Evolutionary conservation across 2,888 invertebrate genomes (phyloP), one percentile per base, ranked within the genome.

Genomic region (Morpho deidamia): DNA sequence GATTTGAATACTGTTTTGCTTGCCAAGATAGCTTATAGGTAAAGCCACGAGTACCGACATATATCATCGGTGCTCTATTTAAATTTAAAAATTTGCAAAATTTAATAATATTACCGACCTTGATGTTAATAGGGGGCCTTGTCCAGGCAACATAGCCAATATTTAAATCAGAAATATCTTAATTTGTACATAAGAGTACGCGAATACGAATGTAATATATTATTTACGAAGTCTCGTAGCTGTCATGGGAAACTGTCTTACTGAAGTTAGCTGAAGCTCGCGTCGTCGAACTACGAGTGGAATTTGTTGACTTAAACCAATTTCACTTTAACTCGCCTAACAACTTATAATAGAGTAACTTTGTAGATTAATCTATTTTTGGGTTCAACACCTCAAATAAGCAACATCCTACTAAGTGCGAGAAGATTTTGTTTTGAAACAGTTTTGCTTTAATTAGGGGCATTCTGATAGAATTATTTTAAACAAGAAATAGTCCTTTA

Each of bases 291-390:
- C 78, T 79, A 78, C 76, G 78, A 70, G 58, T 63, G 78, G 82
- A 83, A 83, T 83, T 82, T 76, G 78, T 81, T 73, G 72, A 76
- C 79, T 77, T 73, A 70, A 74, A 76, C 74, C 71, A 76, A 76
- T 76, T 77, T 73, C 76, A 74, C 78, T 80, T 74, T 71, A 81
- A 76, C 78, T 78, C 71, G 60, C 68, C 69, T 68, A 78, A 77
- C 78, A 83, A 83, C 81, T 81, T 83, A 83, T 83, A 82, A 83
- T 83, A 81, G 82, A 79, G 70, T 78, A 83, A 83, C 80, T 83
- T 79, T 70, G 69, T 57, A 74, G 72, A 81, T 83, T 83, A 81
- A 85, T 83, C 76, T 81, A 74, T 75, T 78, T 74, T 68, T 66
- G 67, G 66, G 35, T 55, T 54, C 54, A 60, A 61, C 60, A 64